Base-by-base conservation (phyloP, 1,140 invertebrate genomes). In the Drosophila paulistorum region DNA sequence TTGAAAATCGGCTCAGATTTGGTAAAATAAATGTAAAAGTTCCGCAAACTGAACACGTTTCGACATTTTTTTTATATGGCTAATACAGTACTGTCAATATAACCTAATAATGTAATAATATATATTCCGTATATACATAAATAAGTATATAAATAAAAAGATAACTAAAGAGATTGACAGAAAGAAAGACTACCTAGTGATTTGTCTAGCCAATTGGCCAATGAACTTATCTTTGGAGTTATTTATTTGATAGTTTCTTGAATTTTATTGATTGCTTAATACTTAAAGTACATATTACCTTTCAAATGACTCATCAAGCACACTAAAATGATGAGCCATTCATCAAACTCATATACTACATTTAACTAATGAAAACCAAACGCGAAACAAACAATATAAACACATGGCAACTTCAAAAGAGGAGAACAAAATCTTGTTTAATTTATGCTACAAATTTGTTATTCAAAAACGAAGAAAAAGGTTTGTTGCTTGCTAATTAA, bases 341-440 rank as follows among this genome's bases (percentile, higher is more conserved):
- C 45, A 68, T 71, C 41, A 71, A 39, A 54, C 20, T 30, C n/a
- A 39, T 54, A 14, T 17, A 33, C 14, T 35, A 4, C 14, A 57
- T 20, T 68, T 51, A 51, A 65, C 48, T 62, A 57, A 70, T 45
- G 66, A 65, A 66, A 45, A 61, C 17, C 64, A 68, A 66, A 45
- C 54, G 60, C 30, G 39, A 61, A 58, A 58, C 33, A 70, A 74
- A 10, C 20, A 3, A 68, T 48, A 17, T 23, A n/a, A n/a, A n/a
- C n/a, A 2, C 20, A 23, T 23, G 20, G 20, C 20, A 23, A 23
- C 20, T 61, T 14, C 58, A 65, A 17, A 33, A 37, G 14, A 0
- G 13, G 23, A 59, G 9, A 17, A 20, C n/a, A 14, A 23, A 51
- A 78, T 65, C 64, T 67, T 68, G 75, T 67, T 77, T 71, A 65